phyloP scores from a whole-genome alignment of 2,113 vertebrate species.

The Aphelocoma coerulescens region DNA sequence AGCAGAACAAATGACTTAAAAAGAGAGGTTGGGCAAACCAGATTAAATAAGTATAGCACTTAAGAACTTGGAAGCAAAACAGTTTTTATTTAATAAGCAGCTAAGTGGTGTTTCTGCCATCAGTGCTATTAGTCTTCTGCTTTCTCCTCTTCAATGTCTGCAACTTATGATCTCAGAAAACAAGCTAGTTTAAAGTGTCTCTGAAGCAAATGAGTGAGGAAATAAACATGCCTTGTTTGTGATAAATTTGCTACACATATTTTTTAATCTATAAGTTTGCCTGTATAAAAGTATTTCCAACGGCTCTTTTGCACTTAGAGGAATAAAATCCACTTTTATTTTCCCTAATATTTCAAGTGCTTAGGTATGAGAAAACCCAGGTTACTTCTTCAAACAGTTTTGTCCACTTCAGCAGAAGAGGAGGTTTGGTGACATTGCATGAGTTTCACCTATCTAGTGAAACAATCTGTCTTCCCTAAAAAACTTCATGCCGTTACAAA shows the following conservation, averaged over 20 bases:
- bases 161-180: neutral
- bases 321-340: neutral
- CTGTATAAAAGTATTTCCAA: neutral
- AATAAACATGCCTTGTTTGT: neutral
- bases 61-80: neutral
- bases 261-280: neutral
- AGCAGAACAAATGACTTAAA: neutral
- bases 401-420: neutral
- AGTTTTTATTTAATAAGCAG: conserved; percentile 12
- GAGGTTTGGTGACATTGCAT: neutral
- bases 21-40: neutral
- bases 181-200: neutral
- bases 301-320: neutral
- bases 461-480: neutral
- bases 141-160: neutral
- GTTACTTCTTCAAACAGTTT: conserved; percentile 3
- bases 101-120: conserved; percentile 2
- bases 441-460: neutral
- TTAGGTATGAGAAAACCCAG: neutral
- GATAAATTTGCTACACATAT: neutral
- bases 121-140: neutral
- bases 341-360: neutral
- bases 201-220: neutral
- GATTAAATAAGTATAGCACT: conserved; percentile 1
- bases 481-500: neutral